Percentiles rank a stretch among this genome's conserved stretches.
These are phyloP conservation scores for Neostethus bicornis DNA, from an alignment of 2,797 vertebrate species.

Conservation along the genomic window DNA sequence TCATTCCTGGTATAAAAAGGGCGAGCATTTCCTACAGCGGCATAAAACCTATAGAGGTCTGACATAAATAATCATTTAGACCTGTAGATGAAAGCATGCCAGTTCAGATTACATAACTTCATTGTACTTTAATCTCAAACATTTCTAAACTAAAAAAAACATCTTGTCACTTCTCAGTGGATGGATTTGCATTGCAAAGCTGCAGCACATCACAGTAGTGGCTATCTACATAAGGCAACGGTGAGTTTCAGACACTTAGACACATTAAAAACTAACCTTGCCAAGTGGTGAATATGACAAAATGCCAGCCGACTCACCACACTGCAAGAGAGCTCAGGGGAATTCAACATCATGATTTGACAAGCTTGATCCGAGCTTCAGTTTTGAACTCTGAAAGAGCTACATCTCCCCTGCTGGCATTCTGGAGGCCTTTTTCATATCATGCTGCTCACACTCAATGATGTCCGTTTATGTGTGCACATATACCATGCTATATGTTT, in stretches of 20 bases:
- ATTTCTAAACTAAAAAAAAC: conserved; percentile 28
- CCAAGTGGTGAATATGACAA: conserved; percentile 41
- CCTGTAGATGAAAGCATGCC: conserved; percentile 28
- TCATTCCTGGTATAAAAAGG: too few species aligned
- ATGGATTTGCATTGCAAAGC: conserved; percentile 37
- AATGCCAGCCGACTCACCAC: conserved; percentile 39
- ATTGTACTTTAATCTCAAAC: conserved; percentile 12
- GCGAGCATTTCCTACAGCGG: too few species aligned
- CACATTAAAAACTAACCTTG: conserved; percentile 46
- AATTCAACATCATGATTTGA: conserved; percentile 15
- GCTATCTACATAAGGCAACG: conserved; percentile 25
- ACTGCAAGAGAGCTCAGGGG: conserved; percentile 22
- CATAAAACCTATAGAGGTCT: too few species aligned
- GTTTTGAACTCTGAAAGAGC: conserved; percentile 23
- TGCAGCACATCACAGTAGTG: conserved; percentile 13
- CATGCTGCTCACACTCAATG: conserved; percentile 16
- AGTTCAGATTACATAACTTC: conserved; percentile 5
- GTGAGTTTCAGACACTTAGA: conserved; percentile 47
- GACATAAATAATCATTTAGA: conserved; percentile 2
- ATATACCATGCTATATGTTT: neutral
- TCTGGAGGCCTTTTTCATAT: conserved; percentile 15
- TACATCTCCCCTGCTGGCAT: neutral
- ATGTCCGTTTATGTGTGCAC: conserved; percentile 8
- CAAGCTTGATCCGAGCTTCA: conserved; percentile 34
- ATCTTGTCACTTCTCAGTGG: conserved; percentile 2